A percentile compares a stretch with the other conserved stretches of the same genome.
Evolutionary conservation across 2,113 vertebrate species (phyloP).

Genomic region (Pseudorasbora parva): DNA sequence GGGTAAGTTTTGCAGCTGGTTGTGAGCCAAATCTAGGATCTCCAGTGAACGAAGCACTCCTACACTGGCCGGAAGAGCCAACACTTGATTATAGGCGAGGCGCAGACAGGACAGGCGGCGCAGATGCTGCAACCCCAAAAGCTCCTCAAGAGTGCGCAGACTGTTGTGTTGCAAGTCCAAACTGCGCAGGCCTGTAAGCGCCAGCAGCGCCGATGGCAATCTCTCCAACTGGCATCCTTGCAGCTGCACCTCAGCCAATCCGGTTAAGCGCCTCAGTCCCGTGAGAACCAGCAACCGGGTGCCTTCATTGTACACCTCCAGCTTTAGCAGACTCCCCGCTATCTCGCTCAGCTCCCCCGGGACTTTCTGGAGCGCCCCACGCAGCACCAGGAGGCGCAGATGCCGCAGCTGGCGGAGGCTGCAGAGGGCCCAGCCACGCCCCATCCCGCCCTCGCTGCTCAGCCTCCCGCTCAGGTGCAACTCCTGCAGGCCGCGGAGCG

Average conservation of each 20-base stretch:
- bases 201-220: slow-evolving; percentile 71
- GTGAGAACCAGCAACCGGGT: slow-evolving; percentile 70
- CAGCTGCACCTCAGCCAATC: slow-evolving; percentile 72
- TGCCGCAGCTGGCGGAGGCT: slow-evolving; percentile 71
- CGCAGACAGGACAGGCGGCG: slow-evolving; percentile 71
- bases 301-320: slow-evolving; percentile 77
- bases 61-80: slow-evolving; percentile 67
- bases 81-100: slow-evolving; percentile 73
- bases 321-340: slow-evolving; percentile 64
- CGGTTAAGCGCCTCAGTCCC: slow-evolving; percentile 68
- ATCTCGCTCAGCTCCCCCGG: slow-evolving; percentile 74
- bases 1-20: slow-evolving; percentile 74
- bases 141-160: slow-evolving; percentile 75
- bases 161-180: slow-evolving; percentile 76
- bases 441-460: slow-evolving; percentile 67
- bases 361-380: slow-evolving; percentile 68
- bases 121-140: slow-evolving; percentile 74
- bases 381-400: slow-evolving; percentile 72
- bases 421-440: slow-evolving; percentile 72
- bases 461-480: slow-evolving; percentile 76
- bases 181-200: slow-evolving; percentile 66
- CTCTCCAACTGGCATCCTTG: slow-evolving; percentile 78
- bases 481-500: slow-evolving; percentile 72
- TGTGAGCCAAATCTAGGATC: slow-evolving; percentile 75
- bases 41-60: slow-evolving; percentile 72